Evolutionary conservation across 2,888 invertebrate species (phyloP), one percentile per base, ranked within the genome.

Genomic region (Thera britannica): DNA sequence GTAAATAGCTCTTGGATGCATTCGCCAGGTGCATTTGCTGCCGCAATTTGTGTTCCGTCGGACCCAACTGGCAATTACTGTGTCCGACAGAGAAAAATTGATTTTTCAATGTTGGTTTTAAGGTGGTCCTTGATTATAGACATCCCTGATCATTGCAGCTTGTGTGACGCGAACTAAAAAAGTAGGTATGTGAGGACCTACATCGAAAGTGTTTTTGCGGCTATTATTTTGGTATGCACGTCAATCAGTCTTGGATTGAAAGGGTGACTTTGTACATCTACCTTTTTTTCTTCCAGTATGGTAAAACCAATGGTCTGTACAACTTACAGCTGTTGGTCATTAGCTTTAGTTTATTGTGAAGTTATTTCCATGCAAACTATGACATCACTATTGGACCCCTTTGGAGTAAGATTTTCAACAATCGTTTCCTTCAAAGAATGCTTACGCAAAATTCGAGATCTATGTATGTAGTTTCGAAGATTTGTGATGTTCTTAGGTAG

Each of bases 71-170:
- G 87, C 90, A 91, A 92, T 92, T 90, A 91, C 85, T 76, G 76
- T 81, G 89, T 87, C 90, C 78, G 85, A 80, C 81, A 80, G 84
- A 84, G 85, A 90, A 89, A 88, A 89, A 90, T 89, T 89, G 87
- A 87, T 89, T 89, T 88, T 89, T 83, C 87, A 86, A 85, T 88
- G 89, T 90, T 86, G 85, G 84, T 88, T 89, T 90, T 87, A 86
- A 83, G 81, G 81, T 81, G 82, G 83, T 81, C 83, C 72, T 73
- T 78, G 73, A 79, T 82, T 80, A 81, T 75, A 77, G 75, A 75
- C 73, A 69, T 72, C 60, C 71, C 54, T 59, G 67, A 63, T 67
- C 61, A 62, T 46, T 62, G 56, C 62, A 67, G 52, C 65, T 73
- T 67, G 65, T 59, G 61, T 63, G 65, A 67, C 67, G 56, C 67